phyloP scores from a whole-genome alignment of 2,888 invertebrate species.

The Agrochola lota region DNA sequence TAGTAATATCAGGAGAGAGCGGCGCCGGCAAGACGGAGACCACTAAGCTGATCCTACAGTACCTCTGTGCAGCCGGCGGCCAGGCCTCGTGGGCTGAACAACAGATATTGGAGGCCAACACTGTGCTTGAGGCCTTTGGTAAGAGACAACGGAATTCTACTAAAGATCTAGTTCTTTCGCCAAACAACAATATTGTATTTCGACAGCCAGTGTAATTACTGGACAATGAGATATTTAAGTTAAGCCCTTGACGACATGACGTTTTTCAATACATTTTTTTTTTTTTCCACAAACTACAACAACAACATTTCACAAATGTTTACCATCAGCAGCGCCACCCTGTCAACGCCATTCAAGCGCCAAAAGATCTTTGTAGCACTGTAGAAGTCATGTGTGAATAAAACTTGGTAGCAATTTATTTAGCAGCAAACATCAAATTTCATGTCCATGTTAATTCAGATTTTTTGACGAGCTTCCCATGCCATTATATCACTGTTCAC shows the following conservation, averaged over 20 bases:
- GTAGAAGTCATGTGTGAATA: not conserved
- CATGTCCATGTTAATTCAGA: conserved; percentile 11
- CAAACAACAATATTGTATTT: not conserved
- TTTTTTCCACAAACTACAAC: too few relatives aligned
- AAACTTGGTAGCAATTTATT: not conserved
- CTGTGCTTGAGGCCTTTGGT: conserved; percentile 98
- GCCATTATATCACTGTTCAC: conserved; percentile 5
- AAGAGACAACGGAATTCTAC: conserved; percentile 73
- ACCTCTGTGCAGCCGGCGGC: conserved; percentile 96
- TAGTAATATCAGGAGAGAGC: conserved; percentile 97
- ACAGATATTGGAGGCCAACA: conserved; percentile 98
- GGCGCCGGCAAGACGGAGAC: conserved; percentile 98
- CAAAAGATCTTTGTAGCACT: too few relatives aligned
- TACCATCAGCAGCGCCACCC: too few relatives aligned
- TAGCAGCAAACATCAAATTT: not conserved
- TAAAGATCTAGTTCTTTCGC: not conserved
- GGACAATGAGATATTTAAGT: not conserved
- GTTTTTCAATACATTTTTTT: too few relatives aligned
- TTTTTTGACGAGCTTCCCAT: conserved; percentile 11
- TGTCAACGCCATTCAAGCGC: too few relatives aligned
- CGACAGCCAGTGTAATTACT: not conserved
- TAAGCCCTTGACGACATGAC: too few relatives aligned
- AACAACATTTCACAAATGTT: too few relatives aligned
- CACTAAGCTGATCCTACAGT: conserved; percentile 97
- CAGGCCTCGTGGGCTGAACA: conserved; percentile 97